A percentile compares a stretch with the other conserved stretches of the same genome.
Evolutionary conservation across 2,797 vertebrate species (phyloP).

Genomic region (Margarornis squamiger): DNA sequence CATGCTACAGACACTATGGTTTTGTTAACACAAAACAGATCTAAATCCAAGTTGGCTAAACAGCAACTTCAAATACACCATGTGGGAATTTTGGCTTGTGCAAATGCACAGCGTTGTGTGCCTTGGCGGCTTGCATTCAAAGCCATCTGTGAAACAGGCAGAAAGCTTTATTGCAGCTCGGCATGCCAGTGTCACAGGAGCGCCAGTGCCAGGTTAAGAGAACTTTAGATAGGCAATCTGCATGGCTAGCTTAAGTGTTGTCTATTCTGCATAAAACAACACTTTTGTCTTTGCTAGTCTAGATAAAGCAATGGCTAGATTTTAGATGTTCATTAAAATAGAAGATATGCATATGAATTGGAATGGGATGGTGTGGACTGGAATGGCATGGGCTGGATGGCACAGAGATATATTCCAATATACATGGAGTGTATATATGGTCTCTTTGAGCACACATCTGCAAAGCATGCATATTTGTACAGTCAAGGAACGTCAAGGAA

Average conservation of each 20-base stretch:
- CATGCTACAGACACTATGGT: not conserved
- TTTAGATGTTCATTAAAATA: not conserved
- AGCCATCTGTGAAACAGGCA: conserved; percentile 56
- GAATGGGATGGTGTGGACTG: not conserved
- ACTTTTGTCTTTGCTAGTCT: not conserved
- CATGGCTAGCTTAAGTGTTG: not conserved
- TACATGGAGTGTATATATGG: not conserved
- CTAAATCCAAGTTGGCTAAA: conserved; percentile 18
- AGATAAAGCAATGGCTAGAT: not conserved
- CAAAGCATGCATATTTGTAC: not conserved
- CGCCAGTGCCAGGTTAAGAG: not conserved
- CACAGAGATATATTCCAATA: not conserved
- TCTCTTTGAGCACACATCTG: not conserved
- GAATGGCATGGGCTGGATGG: not conserved
- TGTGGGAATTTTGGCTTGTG: conserved; percentile 10
- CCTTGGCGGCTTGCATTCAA: conserved; percentile 5
- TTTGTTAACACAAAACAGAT: conserved; percentile 21
- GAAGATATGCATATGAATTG: no score
- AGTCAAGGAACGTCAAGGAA: not conserved
- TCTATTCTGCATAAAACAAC: not conserved
- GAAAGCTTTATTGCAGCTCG: not conserved
- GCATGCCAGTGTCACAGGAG: not conserved
- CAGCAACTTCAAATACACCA: not conserved
- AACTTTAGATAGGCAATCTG: not conserved
- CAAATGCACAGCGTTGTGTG: not conserved